These are phyloP conservation scores for Oncorhynchus tshawytscha DNA, from an alignment of 2,113 vertebrate species.

Conservation along the genomic window DNA sequence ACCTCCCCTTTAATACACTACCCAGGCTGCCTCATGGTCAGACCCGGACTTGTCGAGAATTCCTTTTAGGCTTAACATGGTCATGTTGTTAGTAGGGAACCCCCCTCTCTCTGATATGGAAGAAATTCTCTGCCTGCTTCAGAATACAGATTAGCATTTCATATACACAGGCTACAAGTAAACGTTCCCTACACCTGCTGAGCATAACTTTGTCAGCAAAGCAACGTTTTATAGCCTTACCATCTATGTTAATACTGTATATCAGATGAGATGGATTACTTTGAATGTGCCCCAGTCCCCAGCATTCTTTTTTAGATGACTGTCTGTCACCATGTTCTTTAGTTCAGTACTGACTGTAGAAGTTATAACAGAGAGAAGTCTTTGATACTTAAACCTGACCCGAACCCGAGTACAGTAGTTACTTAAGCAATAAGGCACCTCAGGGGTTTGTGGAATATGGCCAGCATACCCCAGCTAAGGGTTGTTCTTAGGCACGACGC, in stretches of 20 bases:
- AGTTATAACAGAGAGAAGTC: no score
- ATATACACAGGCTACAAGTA: constrained; percentile 1
- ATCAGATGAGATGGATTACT: constrained; percentile 14
- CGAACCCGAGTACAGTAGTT: no score
- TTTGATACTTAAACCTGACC: no score
- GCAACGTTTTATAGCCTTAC: constrained; percentile 3
- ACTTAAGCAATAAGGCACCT: no score
- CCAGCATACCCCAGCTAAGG: no score
- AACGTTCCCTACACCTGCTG: not conserved
- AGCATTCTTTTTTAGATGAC: not conserved
- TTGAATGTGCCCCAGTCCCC: not conserved
- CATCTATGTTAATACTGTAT: constrained; percentile 33
- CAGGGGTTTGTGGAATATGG: no score
- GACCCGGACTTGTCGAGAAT: not conserved
- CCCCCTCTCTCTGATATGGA: constrained; percentile 21
- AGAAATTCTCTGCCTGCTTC: not conserved
- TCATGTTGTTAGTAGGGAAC: not conserved
- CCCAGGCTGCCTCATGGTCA: not conserved
- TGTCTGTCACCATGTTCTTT: not conserved
- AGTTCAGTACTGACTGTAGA: not conserved
- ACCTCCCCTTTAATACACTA: not conserved
- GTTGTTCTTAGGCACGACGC: no score
- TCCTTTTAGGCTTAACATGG: not conserved
- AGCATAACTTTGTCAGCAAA: not conserved
- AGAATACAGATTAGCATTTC: not conserved